Percentiles rank a stretch among this genome's conserved stretches.
Conservation (phyloP, 1,140 invertebrate genomes). For the Cydia splendana region DNA sequence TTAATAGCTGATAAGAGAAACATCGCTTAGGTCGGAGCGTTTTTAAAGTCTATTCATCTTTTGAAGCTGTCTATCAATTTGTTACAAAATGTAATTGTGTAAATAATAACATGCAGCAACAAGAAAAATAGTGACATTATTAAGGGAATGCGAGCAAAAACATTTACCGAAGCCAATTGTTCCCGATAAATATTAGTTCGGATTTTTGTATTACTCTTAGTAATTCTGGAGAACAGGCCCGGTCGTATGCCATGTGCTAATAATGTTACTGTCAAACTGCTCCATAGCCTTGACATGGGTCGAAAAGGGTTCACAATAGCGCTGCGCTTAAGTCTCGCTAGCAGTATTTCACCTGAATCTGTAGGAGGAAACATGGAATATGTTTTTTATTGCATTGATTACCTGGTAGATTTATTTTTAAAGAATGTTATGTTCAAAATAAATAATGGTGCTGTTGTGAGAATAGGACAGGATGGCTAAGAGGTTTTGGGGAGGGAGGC, state of each 20-base stretch:
- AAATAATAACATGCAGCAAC: no score
- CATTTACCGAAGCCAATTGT: conserved; percentile 2
- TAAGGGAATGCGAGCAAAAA: background rate
- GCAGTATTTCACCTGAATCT: conserved; percentile 45
- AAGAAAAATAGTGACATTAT: no score
- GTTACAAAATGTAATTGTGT: no score
- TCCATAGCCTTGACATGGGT: conserved; percentile 51
- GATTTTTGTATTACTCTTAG: background rate
- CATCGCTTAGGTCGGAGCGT: no score
- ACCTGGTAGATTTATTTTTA: background rate
- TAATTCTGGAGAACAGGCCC: conserved; percentile 5
- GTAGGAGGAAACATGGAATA: conserved; percentile 38
- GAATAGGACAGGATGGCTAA: no score
- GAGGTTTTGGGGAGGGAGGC: no score
- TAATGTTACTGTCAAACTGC: conserved; percentile 56
- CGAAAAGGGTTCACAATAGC: conserved; percentile 51
- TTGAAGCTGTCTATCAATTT: no score
- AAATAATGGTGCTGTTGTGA: background rate
- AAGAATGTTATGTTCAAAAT: background rate
- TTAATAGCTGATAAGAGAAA: no score
- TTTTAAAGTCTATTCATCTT: no score
- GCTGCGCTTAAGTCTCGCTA: conserved; percentile 37
- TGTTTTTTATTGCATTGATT: conserved; percentile 42
- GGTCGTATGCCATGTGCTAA: conserved; percentile 48
- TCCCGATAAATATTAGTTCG: conserved; percentile 20